Base-by-base conservation (phyloP, 2,888 invertebrate genomes). In the Limnephilus auricula region DNA sequence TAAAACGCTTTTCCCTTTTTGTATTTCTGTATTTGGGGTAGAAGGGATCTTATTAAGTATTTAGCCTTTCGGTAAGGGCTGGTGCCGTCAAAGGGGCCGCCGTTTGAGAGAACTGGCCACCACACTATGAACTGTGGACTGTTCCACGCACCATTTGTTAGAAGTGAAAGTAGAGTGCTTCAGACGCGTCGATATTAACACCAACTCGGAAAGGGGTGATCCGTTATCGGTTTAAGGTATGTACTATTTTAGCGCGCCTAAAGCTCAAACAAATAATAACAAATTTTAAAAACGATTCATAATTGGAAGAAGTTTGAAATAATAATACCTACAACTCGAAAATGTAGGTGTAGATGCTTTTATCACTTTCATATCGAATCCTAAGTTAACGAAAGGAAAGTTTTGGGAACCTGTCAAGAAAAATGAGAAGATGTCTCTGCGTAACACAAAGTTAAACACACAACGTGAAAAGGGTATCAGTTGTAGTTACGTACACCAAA, bases 141-240 rank as follows among this genome's bases (percentile, higher is more conserved):
- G 45, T 40, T 25, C 40, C 85, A 85, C 85, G 85, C 85, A 40
- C 85, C 85, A 85, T 85, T 85, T 85, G 85, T 30, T 40, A 40
- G 85, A 2, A 37, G 18, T 82, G 82, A 37, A 82, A 37, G n/a
- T 65, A 82, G 34, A 82, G 34, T 82, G 3, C 82, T 82, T 32
- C 82, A 37, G 32, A 32, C 82, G 82, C 34, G 82, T 82, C 82
- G 82, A 32, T 9, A 82, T 82, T 37, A 32, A 65, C 65, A 65
- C 65, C 65, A 32, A 32, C 82, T 18, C 82, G 18, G 25, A 25
- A 82, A 82, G 30, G 80, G 80, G 15, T 82, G 80, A 82, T 82
- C 31, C 30, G 80, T 32, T 65, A 82, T 82, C 31, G 80, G 80
- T 34, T 15, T 5, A 32, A 25, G 25, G 65, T 65, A 65, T 65